These are phyloP conservation scores for Indri indri DNA, from an alignment of 2,113 vertebrate species.

Conservation along the genomic window DNA sequence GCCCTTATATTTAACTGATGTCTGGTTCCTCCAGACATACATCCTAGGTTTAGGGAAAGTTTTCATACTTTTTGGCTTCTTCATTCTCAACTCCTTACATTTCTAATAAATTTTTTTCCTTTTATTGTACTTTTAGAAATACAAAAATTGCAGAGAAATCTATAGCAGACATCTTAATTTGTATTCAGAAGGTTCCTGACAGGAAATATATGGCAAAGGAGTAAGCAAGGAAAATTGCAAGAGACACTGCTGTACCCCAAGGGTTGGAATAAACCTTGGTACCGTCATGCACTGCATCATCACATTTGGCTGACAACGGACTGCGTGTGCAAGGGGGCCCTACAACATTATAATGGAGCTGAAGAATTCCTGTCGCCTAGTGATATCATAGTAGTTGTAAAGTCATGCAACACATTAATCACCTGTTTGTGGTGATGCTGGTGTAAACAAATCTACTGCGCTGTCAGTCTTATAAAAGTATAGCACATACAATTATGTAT, in stretches of 20 bases:
- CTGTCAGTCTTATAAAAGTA: too few species aligned
- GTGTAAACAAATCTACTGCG: too few species aligned
- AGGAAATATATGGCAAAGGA: neutral
- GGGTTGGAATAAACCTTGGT: neutral
- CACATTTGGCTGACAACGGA: too few species aligned
- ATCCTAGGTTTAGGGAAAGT: neutral
- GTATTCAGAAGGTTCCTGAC: neutral
- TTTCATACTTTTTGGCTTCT: neutral
- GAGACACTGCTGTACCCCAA: neutral
- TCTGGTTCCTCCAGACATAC: neutral
- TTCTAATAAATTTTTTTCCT: neutral
- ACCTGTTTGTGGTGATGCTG: too few species aligned
- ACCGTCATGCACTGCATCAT: too few species aligned
- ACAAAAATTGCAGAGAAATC: neutral
- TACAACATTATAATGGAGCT: too few species aligned
- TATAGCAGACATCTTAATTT: neutral
- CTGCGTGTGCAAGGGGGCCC: too few species aligned
- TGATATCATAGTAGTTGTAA: too few species aligned
- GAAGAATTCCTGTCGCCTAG: too few species aligned
- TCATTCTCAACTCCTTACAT: neutral
- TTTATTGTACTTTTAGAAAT: neutral
- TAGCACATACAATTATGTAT: too few species aligned
- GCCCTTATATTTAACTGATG: neutral
- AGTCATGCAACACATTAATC: too few species aligned
- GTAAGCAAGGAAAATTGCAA: neutral